Conservation (phyloP, 2,113 vertebrate genomes). For the Thermophis baileyi region DNA sequence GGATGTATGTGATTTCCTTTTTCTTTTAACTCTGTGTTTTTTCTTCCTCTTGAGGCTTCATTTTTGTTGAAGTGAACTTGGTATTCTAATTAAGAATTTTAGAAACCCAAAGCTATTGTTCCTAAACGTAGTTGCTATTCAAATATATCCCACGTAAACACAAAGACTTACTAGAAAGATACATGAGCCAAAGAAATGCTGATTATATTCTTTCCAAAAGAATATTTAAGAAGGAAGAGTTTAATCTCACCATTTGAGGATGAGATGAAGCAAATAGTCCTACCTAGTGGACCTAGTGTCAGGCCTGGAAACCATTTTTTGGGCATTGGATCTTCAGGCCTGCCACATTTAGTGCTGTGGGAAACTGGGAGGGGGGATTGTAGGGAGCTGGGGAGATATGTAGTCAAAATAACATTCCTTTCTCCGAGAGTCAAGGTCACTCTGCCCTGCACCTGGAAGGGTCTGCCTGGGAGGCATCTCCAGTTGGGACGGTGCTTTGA, state of each 20-base stretch:
- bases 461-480: too few species aligned
- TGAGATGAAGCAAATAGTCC: neutral
- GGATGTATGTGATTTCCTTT: neutral
- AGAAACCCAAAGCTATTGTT: neutral
- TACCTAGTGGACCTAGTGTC: neutral
- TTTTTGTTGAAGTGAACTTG: neutral
- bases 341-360: too few species aligned
- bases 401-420: too few species aligned
- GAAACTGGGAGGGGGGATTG: too few species aligned
- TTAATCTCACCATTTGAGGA: neutral
- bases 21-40: neutral
- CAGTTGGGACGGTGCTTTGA: too few species aligned
- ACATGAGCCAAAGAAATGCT: neutral
- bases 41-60: neutral
- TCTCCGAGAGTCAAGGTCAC: too few species aligned
- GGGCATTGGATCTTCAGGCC: too few species aligned
- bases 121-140: neutral
- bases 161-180: neutral
- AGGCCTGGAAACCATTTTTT: too few species aligned
- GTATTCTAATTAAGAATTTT: neutral
- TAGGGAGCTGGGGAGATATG: too few species aligned
- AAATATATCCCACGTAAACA: neutral
- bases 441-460: too few species aligned
- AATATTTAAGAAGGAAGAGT: neutral
- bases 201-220: neutral